These are phyloP conservation scores for Acanthiza pusilla DNA, from an alignment of 2,797 vertebrate genomes.

Conservation along the genomic window DNA sequence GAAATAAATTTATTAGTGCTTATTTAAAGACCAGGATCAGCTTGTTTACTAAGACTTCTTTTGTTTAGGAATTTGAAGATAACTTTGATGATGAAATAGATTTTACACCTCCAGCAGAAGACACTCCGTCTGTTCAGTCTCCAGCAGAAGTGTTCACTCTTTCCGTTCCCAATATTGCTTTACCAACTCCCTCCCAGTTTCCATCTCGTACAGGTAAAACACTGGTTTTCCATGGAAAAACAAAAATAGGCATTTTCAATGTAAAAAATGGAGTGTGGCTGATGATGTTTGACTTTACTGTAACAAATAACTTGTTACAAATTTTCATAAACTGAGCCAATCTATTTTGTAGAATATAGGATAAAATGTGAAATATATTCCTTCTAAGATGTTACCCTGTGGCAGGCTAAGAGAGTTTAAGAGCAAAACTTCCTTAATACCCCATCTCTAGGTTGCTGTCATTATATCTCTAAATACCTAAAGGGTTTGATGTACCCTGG, in stretches of 20 bases:
- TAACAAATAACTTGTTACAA: background rate
- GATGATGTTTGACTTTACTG: background rate
- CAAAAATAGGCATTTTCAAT: background rate
- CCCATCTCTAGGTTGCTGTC: background rate
- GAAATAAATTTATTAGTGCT: background rate
- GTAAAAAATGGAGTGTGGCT: background rate
- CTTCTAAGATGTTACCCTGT: background rate
- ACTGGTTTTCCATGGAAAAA: background rate
- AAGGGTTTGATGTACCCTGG: background rate
- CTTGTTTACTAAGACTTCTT: background rate
- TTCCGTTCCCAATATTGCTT: slow-evolving; percentile 85
- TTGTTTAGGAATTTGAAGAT: slow-evolving; percentile 92
- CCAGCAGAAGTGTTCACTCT: slow-evolving; percentile 97
- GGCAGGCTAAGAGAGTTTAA: background rate
- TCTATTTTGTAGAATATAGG: background rate
- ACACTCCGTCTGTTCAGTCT: slow-evolving; percentile 93
- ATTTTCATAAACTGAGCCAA: background rate
- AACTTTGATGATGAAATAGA: slow-evolving; percentile 97
- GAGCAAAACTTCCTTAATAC: background rate
- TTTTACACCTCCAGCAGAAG: slow-evolving; percentile 96
- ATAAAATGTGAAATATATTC: background rate
- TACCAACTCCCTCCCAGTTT: slow-evolving; percentile 88
- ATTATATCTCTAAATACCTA: accelerated
- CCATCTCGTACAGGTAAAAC: slow-evolving; percentile 78
- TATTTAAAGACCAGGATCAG: background rate